Base-by-base conservation (phyloP, 2,113 vertebrate genomes). In the Perca flavescens region DNA sequence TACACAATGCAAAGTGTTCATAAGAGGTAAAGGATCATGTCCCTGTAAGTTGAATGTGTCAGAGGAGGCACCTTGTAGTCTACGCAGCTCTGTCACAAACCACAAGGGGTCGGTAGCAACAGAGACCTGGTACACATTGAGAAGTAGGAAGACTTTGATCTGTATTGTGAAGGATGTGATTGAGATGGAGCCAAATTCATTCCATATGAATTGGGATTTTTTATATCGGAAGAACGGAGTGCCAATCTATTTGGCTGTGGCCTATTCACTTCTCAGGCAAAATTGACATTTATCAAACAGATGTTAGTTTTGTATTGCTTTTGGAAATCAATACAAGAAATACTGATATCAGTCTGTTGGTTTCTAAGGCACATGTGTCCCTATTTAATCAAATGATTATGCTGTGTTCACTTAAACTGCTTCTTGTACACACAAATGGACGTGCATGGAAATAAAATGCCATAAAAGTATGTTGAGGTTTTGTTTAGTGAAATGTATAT, bases 181-280 rank as follows among this genome's bases (percentile, higher is more conserved):
- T 69, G 68, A 80, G 71, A 80, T 14, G 64, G 13, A 80, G 77
- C 43, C 73, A 84, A 21, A 84, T 71, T 84, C 22, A 62, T 74
- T 60, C n/a, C 22, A 8, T 43, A 52, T 66, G 13, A 74, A 64
- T 63, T 54, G 14, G 3, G 19, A 11, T 61, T 65, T 61, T 73
- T 65, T 53, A 58, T 62, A 53, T 77, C 50, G 36, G 65, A 64
- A 81, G 75, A 80, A 58, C 19, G 6, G 31, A 58, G 82, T 78
- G 90, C 82, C 79, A 82, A 84, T 74, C 22, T 19, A 13, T 64
- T 67, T 77, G 57, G 40, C 80, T 61, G 68, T 74, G 57, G 70
- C 54, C 74, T 77, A 63, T 91, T 88, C 31, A 83, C 60, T 66
- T 86, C 90, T 91, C 86, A 90, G 86, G 86, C 86, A 80, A 70